A percentile compares a stretch with the other conserved stretches of the same genome.
Conservation (phyloP, 2,888 invertebrate genomes). For the Heliconius ismenius region DNA sequence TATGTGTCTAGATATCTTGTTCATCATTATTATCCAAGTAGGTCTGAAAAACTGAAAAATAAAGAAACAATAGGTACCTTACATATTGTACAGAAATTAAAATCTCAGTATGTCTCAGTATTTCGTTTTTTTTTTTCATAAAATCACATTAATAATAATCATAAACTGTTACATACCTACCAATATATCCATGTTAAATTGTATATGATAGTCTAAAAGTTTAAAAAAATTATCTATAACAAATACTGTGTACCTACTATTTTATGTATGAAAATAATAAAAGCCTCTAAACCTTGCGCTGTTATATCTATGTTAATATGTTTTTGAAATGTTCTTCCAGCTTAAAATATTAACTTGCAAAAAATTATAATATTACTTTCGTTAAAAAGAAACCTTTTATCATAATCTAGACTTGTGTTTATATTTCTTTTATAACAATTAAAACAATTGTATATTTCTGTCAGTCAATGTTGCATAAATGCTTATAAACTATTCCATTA, state of each 20-base stretch:
- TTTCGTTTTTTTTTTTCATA: too few relatives aligned
- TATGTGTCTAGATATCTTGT: neutral
- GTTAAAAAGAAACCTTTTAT: neutral
- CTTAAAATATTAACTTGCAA: conserved; percentile 45
- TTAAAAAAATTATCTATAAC: conserved; percentile 51
- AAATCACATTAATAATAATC: too few relatives aligned
- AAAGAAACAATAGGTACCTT: too few relatives aligned
- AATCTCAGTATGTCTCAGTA: too few relatives aligned
- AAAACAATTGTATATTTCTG: conserved; percentile 21
- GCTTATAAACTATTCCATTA: conserved; percentile 37
- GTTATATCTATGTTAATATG: conserved; percentile 16
- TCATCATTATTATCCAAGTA: too few relatives aligned
- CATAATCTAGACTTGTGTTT: neutral
- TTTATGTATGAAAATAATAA: conserved; percentile 67
- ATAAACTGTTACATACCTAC: too few relatives aligned
- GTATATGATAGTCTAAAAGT: neutral
- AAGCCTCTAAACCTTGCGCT: conserved; percentile 40
- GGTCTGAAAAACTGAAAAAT: too few relatives aligned
- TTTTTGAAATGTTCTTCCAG: conserved; percentile 66
- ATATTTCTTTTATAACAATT: neutral
- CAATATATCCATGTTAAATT: neutral
- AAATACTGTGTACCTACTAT: conserved; percentile 59
- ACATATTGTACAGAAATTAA: too few relatives aligned
- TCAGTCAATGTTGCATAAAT: conserved; percentile 32
- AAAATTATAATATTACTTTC: conserved; percentile 11